phyloP scores from a whole-genome alignment of 2,888 invertebrate species.

The Sphaeridia pumilis region DNA sequence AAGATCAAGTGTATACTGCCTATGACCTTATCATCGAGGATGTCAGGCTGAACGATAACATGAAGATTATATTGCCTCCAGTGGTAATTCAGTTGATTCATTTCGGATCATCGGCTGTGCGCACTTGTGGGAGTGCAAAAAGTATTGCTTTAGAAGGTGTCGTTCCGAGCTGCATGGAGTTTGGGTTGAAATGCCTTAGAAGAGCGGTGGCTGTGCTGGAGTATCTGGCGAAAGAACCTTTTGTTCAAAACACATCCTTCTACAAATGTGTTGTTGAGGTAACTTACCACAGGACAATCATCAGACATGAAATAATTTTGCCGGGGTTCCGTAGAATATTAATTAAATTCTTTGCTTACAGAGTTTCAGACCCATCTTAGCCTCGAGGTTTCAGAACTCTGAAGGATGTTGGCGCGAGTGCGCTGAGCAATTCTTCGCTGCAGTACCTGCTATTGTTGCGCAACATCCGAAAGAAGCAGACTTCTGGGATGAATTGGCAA shows the following conservation, averaged over 20 bases:
- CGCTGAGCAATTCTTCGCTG: constrained; percentile 30
- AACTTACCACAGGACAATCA: too few species aligned
- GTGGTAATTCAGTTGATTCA: constrained; percentile 31
- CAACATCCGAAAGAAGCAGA: constrained; percentile 24
- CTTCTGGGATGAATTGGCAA: constrained; percentile 32
- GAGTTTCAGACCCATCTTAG: constrained; percentile 33
- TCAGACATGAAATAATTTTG: too few species aligned
- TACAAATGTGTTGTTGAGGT: constrained; percentile 22
- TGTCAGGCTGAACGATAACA: constrained; percentile 16
- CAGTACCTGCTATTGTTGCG: constrained; percentile 30
- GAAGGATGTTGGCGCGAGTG: constrained; percentile 34
- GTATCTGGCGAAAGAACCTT: constrained; percentile 25
- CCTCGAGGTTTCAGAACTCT: constrained; percentile 31
- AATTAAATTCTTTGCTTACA: too few species aligned
- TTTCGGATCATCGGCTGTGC: constrained; percentile 34
- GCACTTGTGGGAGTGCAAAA: constrained; percentile 25
- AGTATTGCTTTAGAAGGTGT: constrained; percentile 33
- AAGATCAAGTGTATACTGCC: constrained; percentile 46
- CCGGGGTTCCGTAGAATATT: too few species aligned
- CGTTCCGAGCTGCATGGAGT: constrained; percentile 35
- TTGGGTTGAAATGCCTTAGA: constrained; percentile 34
- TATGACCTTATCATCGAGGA: constrained; percentile 33
- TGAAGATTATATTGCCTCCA: constrained; percentile 27
- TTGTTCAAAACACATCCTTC: constrained; percentile 24
- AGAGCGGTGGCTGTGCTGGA: constrained; percentile 23